phyloP scores from a whole-genome alignment of 2,888 invertebrate species.

The Aquatica leii region DNA sequence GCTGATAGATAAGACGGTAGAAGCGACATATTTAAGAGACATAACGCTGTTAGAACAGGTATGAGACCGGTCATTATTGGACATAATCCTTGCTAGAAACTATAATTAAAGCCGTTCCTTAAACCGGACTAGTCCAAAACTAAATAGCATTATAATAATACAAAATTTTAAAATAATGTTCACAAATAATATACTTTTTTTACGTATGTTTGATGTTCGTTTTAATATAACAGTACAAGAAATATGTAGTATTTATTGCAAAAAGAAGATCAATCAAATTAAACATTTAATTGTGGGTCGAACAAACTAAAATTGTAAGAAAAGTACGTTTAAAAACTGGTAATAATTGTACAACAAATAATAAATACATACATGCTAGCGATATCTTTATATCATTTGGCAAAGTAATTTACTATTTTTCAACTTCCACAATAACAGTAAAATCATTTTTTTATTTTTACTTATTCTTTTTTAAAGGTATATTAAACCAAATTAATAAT shows the following conservation, averaged over 20 bases:
- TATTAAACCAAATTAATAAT: too few species aligned
- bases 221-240: conserved; percentile 26
- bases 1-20: conserved; percentile 39
- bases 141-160: conserved; percentile 46
- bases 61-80: conserved; percentile 42
- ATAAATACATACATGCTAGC: too few species aligned
- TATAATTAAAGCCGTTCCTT: conserved; percentile 43
- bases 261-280: conserved; percentile 19
- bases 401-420: too few species aligned
- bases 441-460: too few species aligned
- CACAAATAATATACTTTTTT: conserved; percentile 43
- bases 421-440: too few species aligned
- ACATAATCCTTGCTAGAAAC: conserved; percentile 42
- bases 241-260: conserved; percentile 26
- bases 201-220: conserved; percentile 26
- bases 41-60: conserved; percentile 38
- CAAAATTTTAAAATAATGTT: conserved; percentile 43
- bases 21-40: conserved; percentile 38
- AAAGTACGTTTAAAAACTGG: neutral
- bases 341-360: neutral
- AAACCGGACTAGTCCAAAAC: conserved; percentile 35
- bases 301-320: conserved; percentile 20
- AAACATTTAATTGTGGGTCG: conserved; percentile 16
- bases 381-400: too few species aligned
- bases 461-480: too few species aligned